Percentiles rank a stretch among this genome's conserved stretches.
Conservation (phyloP, 2,888 invertebrate genomes). For the Peribatodes rhomboidaria region DNA sequence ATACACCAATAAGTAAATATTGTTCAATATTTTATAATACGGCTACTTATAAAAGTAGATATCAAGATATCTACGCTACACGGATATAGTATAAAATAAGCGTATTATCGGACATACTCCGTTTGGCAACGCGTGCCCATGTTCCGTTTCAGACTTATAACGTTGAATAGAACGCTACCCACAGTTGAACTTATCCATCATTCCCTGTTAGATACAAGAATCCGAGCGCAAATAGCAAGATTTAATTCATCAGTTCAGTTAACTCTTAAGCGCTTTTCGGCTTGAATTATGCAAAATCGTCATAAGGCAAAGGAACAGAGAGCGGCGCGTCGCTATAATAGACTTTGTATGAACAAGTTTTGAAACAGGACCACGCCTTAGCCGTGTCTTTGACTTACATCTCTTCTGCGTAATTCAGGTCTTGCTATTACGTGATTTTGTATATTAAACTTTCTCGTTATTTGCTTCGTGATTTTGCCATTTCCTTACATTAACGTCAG, state of each 20-base stretch:
- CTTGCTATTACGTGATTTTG: background rate
- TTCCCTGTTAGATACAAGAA: constrained; percentile 39
- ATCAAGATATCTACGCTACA: constrained; percentile 79
- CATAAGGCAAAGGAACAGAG: no score
- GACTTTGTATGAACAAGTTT: no score
- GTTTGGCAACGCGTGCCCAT: constrained; percentile 72
- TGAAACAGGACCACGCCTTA: no score
- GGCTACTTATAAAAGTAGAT: constrained; percentile 78
- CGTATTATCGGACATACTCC: constrained; percentile 82
- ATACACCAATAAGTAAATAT: constrained; percentile 61
- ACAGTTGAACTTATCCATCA: constrained; percentile 37
- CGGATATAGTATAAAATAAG: constrained; percentile 85
- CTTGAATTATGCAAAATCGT: no score
- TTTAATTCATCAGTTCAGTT: background rate
- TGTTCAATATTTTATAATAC: constrained; percentile 67
- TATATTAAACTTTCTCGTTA: background rate
- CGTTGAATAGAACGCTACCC: constrained; percentile 46
- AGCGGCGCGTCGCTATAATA: no score
- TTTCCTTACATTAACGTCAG: no score
- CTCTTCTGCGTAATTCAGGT: no score
- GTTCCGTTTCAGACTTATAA: constrained; percentile 81
- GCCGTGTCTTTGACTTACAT: no score
- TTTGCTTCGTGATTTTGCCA: background rate
- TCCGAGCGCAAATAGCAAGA: constrained; percentile 11
- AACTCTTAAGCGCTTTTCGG: no score